phyloP scores from a whole-genome alignment of 2,797 vertebrate species.

The Cephalopachus bancanus region DNA sequence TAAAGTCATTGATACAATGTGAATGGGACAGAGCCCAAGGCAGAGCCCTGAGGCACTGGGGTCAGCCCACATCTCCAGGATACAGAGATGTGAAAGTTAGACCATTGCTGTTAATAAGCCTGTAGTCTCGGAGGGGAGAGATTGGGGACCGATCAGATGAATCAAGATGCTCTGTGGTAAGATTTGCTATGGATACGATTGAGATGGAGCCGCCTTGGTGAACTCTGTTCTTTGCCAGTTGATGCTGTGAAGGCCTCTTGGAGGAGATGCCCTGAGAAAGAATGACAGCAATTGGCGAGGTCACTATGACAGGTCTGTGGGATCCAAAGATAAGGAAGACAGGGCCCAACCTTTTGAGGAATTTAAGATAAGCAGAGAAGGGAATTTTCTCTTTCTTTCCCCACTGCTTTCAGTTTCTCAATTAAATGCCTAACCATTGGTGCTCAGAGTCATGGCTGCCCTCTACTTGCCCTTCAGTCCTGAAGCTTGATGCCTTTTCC shows the following conservation, averaged over 20 bases:
- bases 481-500: neutral
- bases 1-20: neutral
- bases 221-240: neutral
- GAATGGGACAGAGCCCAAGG: neutral
- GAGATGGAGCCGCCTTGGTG: neutral
- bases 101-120: neutral
- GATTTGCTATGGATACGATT: neutral
- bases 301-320: neutral
- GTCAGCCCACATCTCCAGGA: neutral
- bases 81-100: neutral
- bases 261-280: neutral
- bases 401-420: neutral
- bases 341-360: neutral
- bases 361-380: neutral
- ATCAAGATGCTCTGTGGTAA: neutral
- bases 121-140: neutral
- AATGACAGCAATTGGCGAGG: neutral
- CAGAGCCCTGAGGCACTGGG: neutral
- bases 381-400: neutral
- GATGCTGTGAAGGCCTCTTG: neutral
- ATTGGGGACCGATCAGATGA: neutral
- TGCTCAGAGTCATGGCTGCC: too few relatives aligned
- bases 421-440: neutral
- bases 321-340: neutral
- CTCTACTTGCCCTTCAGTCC: neutral